These are phyloP conservation scores for Falco biarmicus DNA, from an alignment of 2,797 vertebrate species.

Conservation along the genomic window DNA sequence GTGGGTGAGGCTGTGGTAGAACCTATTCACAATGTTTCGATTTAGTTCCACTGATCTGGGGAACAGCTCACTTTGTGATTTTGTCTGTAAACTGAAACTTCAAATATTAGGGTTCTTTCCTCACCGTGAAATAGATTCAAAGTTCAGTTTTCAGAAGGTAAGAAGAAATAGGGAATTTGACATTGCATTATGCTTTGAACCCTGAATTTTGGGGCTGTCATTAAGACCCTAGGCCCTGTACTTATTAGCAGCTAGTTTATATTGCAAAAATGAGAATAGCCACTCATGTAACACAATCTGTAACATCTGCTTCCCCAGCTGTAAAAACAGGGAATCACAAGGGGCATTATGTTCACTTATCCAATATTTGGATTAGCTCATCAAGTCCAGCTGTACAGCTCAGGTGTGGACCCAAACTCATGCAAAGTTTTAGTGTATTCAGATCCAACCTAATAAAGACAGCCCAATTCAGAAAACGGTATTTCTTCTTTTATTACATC, in stretches of 20 bases:
- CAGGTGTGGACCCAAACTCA: conserved; percentile 4
- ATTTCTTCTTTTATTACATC: neutral
- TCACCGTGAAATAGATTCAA: neutral
- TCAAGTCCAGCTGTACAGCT: conserved; percentile 6
- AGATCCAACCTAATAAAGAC: neutral
- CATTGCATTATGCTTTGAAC: neutral
- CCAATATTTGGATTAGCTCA: conserved; percentile 24
- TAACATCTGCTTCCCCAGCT: conserved; percentile 31
- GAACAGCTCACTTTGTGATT: neutral
- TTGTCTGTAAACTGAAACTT: neutral
- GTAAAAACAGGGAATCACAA: conserved; percentile 30
- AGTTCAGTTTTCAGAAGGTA: neutral
- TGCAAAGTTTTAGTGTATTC: neutral
- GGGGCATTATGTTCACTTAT: neutral
- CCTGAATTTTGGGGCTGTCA: neutral
- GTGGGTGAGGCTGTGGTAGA: neutral
- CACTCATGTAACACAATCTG: neutral
- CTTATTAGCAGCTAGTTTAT: neutral
- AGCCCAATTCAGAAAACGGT: neutral
- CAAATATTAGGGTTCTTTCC: neutral
- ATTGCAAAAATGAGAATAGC: neutral
- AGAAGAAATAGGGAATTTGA: neutral
- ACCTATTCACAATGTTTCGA: neutral
- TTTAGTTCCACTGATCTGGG: neutral
- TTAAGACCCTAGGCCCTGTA: neutral